These are phyloP conservation scores for Syngnathoides biaculeatus DNA, from an alignment of 2,113 vertebrate genomes.

Conservation along the genomic window DNA sequence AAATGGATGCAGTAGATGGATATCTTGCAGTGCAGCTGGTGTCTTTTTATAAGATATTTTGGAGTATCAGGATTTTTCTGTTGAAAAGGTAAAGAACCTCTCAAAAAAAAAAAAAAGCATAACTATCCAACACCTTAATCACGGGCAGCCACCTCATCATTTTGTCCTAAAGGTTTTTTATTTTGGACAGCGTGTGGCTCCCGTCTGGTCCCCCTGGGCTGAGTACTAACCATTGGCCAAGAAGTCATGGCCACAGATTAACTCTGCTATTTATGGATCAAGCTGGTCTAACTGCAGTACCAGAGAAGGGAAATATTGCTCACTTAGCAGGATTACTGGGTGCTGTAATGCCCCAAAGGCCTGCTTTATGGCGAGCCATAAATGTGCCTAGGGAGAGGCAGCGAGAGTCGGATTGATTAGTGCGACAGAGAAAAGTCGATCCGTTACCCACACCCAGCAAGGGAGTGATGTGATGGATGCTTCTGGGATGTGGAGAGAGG, in stretches of 20 bases:
- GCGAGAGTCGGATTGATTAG: slow-evolving; percentile 77
- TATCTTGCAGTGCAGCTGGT: neutral
- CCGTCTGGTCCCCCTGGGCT: slow-evolving; percentile 46
- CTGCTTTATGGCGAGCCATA: slow-evolving; percentile 81
- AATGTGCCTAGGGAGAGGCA: slow-evolving; percentile 80
- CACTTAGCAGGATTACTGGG: slow-evolving; percentile 81
- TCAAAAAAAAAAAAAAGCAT: neutral
- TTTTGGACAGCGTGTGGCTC: slow-evolving; percentile 58
- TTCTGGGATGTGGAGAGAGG: slow-evolving; percentile 57
- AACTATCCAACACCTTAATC: slow-evolving; percentile 11
- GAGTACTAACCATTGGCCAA: slow-evolving; percentile 51
- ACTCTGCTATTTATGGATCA: slow-evolving; percentile 73
- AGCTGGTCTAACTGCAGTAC: slow-evolving; percentile 70
- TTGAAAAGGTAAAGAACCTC: neutral
- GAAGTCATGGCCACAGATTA: slow-evolving; percentile 77
- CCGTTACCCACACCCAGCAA: slow-evolving; percentile 67
- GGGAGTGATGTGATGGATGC: slow-evolving; percentile 71
- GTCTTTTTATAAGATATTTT: neutral
- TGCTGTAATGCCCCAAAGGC: slow-evolving; percentile 79
- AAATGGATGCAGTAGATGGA: neutral
- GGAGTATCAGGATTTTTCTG: neutral
- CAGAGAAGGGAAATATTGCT: slow-evolving; percentile 80
- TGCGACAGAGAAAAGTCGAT: slow-evolving; percentile 72
- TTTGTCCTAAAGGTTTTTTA: slow-evolving; percentile 56
- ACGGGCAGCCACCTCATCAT: slow-evolving; percentile 42